These are phyloP conservation scores for Celastrina argiolus DNA, from an alignment of 2,888 invertebrate species.

Conservation along the genomic window DNA sequence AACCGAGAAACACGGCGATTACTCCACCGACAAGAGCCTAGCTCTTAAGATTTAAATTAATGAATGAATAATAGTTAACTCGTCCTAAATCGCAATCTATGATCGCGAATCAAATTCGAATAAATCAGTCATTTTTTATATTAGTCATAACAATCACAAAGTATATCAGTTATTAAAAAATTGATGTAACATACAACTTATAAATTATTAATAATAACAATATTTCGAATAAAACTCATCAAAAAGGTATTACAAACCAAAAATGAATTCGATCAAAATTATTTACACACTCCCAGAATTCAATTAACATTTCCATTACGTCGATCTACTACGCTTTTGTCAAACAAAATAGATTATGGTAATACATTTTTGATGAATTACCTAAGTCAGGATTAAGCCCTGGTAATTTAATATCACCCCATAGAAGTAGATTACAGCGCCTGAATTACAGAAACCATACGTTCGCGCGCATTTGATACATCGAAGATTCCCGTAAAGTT, in stretches of 20 bases:
- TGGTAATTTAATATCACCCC: conserved; percentile 63
- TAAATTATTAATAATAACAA: no score
- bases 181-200: no score
- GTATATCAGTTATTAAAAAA: no score
- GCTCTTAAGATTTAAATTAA: no score
- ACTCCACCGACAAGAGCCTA: no score
- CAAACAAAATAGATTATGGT: conserved; percentile 11
- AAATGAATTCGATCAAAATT: not conserved
- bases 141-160: no score
- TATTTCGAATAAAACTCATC: not conserved
- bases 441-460: conserved; percentile 77
- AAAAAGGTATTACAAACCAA: not conserved
- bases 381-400: conserved; percentile 40
- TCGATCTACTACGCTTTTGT: not conserved
- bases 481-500: conserved; percentile 60
- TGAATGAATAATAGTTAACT: conserved; percentile 60
- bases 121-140: conserved; percentile 6
- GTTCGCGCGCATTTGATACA: conserved; percentile 60
- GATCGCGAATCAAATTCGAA: conserved; percentile 48
- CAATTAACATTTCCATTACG: conserved; percentile 4
- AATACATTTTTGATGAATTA: conserved; percentile 13
- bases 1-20: no score
- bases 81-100: conserved; percentile 54
- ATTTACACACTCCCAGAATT: not conserved
- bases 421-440: conserved; percentile 68